Evolutionary conservation across 2,888 invertebrate species (phyloP), one percentile per base, ranked within the genome.

Genomic region (Tyria jacobaeae): DNA sequence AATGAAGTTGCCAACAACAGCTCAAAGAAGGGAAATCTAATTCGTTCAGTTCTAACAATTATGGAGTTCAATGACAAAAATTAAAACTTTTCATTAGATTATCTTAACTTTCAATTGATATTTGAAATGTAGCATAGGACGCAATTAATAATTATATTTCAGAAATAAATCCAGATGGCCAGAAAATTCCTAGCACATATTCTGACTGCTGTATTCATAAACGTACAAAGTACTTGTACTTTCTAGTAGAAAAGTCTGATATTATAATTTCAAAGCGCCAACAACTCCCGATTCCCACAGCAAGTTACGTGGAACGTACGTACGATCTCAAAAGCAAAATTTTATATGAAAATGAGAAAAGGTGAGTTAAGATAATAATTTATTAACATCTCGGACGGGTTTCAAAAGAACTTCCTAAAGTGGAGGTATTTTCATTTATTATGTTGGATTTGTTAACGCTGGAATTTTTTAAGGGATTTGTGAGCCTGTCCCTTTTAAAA

Each of bases 261-360:
- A 77, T 77, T 76, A 71, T 78, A 76, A 76, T 77, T 71, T 73
- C 71, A 73, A 75, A 78, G 78, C 71, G 63, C 34, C 37, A 37
- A 49, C 41, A 17, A 60, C 15, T 69, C 71, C 68, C 73, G 21
- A 58, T 35, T 71, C 63, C 66, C 70, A 50, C 39, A 62, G 60
- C 64, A 62, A 68, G 66, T 66, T 60, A 57, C 60, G 31, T 21
- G 49, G 31, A 65, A 52, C 62, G 68, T 70, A 68, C 60, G 59
- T 62, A 68, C 56, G 56, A 67, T 70, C 63, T 64, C 60, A 49
- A 71, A 76, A 67, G 74, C 55, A 50, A 68, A 66, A 66, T 73
- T 44, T 35, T 52, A 68, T 64, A 52, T 75, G 68, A 64, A 66
- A 63, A 72, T 61, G 59, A 56, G 62, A 21, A 64, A 67, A 39